Evolutionary conservation across 2,797 vertebrate genomes (phyloP), one percentile per base, ranked within the genome.

Genomic region (Sarcoramphus papa): DNA sequence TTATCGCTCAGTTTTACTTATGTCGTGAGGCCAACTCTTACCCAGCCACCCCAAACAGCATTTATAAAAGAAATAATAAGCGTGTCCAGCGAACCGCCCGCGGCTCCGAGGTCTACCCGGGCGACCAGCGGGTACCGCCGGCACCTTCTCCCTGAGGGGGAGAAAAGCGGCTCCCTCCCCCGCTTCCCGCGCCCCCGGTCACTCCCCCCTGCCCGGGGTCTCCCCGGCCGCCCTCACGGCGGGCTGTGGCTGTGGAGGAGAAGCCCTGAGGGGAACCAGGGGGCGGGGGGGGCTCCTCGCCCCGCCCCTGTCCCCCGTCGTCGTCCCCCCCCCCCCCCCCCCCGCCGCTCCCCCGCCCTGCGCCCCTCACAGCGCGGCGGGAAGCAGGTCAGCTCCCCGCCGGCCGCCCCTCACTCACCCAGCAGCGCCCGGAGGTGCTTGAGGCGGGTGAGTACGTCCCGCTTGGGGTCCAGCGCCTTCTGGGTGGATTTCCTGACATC

Each of bases 381-480:
- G 63, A 57, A 37, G 5, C 1, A 31, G 41, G 41, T 14, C 14
- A 6, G 57, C 59, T 33, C 37, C 45, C 21, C 30, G 18, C 9
- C n/a, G 56, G 9, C 40, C 24, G 18, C 35, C 70, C 53, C 57
- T 16, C 88, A 95, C 98, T 99, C 98, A 99, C 99, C 99, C 98
- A 99, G 97, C 97, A 99, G 98, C 31, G 99, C 98, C 64, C 99
- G 98, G 93, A 99, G 99, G 98, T 99, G 99, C 97, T 99, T 99
- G 94, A 99, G 98, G 56, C 99, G 99, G 92, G 99, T 99, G 93
- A 99, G 97, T 16, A 99, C 99, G 97, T 99, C 99, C 98, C 99
- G 99, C 98, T 99, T 99, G 97, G 99, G 99, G 98, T 99, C 99
- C 98, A 99, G 98, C 99, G 99, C 99, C 98, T 99, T 99, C 99